Evolutionary conservation across 35 echinoderm and acorn worm genomes (phyloP).

Genomic region (Nesometra sesokonis): DNA sequence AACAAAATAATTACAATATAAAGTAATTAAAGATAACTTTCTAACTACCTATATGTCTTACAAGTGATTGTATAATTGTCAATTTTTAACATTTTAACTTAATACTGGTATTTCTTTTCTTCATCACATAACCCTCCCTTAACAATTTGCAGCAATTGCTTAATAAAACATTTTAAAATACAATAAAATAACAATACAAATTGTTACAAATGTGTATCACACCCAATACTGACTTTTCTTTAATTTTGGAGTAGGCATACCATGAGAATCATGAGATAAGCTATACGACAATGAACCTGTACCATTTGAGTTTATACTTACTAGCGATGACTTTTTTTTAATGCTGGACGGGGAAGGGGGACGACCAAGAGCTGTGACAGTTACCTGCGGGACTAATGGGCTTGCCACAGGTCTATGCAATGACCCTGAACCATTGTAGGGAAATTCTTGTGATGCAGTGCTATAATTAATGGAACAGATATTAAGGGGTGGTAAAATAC

Average conservation of each 20-base stretch:
- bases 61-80: too few relatives aligned
- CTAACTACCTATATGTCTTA: too few relatives aligned
- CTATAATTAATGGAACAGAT: background rate
- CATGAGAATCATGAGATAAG: background rate
- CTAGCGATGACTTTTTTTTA: slow-evolving; percentile 34
- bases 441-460: background rate
- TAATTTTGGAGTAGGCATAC: slow-evolving; percentile 56
- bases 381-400: slow-evolving; percentile 80
- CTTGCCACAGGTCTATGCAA: slow-evolving; percentile 38
- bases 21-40: too few relatives aligned
- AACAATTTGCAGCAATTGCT: too few relatives aligned
- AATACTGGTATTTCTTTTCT: too few relatives aligned
- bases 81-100: background rate
- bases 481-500: slow-evolving; percentile 20
- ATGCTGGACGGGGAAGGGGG: slow-evolving; percentile 50
- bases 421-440: background rate
- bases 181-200: too few relatives aligned
- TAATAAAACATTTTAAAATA: too few relatives aligned
- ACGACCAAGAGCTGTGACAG: slow-evolving; percentile 74
- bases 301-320: slow-evolving; percentile 70
- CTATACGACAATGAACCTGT: slow-evolving; percentile 14
- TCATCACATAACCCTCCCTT: too few relatives aligned
- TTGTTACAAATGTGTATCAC: slow-evolving; percentile 12
- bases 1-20: too few relatives aligned
- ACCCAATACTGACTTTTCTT: slow-evolving; percentile 98